These are phyloP conservation scores for Rhagologus leucostigma DNA, from an alignment of 2,113 vertebrate species.

Conservation along the genomic window DNA sequence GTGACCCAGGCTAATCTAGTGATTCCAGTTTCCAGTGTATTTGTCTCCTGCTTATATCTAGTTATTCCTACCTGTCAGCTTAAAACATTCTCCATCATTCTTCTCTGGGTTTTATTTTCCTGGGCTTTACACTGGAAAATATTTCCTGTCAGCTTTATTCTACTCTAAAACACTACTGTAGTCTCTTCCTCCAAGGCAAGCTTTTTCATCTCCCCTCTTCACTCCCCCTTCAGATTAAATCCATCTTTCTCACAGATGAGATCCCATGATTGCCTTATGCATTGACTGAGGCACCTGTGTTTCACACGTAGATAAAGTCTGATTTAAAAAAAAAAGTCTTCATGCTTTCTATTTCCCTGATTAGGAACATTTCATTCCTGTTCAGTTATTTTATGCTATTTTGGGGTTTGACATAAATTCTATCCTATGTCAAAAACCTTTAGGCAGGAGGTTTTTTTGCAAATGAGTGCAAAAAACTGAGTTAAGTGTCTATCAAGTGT, in stretches of 20 bases:
- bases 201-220: background rate
- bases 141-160: background rate
- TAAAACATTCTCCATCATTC: background rate
- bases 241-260: background rate
- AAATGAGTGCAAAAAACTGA: background rate
- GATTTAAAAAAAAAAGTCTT: background rate
- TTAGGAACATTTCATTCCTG: background rate
- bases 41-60: background rate
- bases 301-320: background rate
- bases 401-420: background rate
- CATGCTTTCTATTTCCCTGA: background rate
- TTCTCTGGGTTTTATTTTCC: background rate
- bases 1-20: background rate
- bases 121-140: background rate
- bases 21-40: background rate
- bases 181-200: background rate
- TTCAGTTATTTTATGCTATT: background rate
- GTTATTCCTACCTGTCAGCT: background rate
- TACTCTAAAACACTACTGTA: background rate
- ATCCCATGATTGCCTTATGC: background rate
- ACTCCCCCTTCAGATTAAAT: background rate
- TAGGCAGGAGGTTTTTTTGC: background rate
- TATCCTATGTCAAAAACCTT: background rate
- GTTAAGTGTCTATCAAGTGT: background rate
- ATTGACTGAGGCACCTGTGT: background rate